phyloP scores from a whole-genome alignment of 2,113 vertebrate genomes.

The Hippopotamus amphibius region DNA sequence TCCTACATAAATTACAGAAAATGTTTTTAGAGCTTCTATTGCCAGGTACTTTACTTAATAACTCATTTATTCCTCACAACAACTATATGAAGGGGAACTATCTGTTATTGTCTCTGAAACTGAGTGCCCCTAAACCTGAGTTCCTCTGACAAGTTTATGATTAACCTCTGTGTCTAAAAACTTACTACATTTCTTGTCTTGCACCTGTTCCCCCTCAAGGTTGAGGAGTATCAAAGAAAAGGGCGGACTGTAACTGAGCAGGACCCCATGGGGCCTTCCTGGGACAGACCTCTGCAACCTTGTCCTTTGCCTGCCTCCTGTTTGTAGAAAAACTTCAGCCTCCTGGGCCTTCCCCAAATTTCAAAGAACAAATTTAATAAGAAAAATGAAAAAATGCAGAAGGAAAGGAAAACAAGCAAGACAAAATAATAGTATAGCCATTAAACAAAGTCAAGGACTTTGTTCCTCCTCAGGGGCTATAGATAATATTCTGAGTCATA shows the following conservation, averaged over 20 bases:
- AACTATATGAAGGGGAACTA: background rate
- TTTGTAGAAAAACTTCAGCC: background rate
- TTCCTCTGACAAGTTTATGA: background rate
- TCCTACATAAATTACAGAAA: conserved; percentile 21
- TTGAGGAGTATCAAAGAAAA: background rate
- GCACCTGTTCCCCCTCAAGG: background rate
- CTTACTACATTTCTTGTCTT: background rate
- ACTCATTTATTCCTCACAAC: background rate
- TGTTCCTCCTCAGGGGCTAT: background rate
- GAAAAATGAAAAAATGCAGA: background rate
- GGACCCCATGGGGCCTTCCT: background rate
- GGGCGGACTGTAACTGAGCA: background rate
- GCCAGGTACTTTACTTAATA: background rate
- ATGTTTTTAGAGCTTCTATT: conserved; percentile 2
- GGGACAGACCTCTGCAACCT: background rate
- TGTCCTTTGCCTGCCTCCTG: background rate
- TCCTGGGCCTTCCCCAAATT: background rate
- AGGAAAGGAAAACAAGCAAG: background rate
- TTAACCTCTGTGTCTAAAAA: background rate
- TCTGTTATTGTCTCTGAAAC: background rate
- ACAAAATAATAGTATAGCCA: background rate
- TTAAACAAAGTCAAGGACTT: background rate
- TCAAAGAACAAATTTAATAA: background rate
- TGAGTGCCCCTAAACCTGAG: background rate
- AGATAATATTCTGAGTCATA: background rate